Conservation (phyloP, 2,888 invertebrate species). For the Serripes groenlandicus region DNA sequence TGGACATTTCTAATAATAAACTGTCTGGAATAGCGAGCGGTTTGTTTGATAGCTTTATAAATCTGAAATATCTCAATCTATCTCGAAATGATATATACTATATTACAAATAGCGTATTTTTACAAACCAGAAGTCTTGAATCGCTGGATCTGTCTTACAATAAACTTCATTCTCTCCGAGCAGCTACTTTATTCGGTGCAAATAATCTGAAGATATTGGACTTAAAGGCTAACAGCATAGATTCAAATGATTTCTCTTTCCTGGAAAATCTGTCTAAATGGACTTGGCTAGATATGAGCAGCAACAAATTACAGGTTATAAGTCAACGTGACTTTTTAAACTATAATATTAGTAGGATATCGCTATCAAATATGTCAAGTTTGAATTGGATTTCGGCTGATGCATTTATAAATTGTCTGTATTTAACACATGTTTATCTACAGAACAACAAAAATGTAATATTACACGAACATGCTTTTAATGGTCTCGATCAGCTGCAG, state of each 20-base stretch:
- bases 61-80: slow-evolving; percentile 11
- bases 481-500: not conserved
- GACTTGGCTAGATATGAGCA: not conserved
- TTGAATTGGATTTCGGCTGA: not conserved
- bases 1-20: slow-evolving; percentile 11
- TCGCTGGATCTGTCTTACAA: not conserved
- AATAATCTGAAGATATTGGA: not conserved
- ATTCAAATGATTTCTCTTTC: slow-evolving; percentile 4
- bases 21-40: slow-evolving; percentile 3
- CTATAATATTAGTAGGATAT: not conserved
- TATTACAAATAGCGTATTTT: not conserved
- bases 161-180: not conserved
- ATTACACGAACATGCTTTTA: not conserved
- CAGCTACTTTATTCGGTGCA: not conserved
- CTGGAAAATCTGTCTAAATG: not conserved
- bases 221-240: slow-evolving; percentile 4
- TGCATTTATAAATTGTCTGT: not conserved
- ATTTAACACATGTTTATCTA: not conserved
- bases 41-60: slow-evolving; percentile 7
- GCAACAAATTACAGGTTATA: not conserved
- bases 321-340: not conserved
- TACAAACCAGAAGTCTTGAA: not conserved
- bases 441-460: not conserved
- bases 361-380: not conserved
- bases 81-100: slow-evolving; percentile 11